Evolutionary conservation across 1,140 invertebrate species (phyloP).

Genomic region (Monomorium pharaonis): DNA sequence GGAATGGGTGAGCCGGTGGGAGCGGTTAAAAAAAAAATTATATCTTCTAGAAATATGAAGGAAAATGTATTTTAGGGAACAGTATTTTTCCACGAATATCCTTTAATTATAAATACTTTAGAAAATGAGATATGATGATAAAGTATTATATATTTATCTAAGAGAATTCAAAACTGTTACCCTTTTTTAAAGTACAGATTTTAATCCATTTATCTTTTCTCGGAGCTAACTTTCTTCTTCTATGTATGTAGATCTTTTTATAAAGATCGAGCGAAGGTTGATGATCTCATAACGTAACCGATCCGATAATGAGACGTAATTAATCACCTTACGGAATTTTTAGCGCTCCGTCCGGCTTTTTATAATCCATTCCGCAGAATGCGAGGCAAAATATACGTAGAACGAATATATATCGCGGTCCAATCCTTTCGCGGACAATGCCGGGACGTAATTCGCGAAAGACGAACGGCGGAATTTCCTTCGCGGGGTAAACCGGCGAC

Average conservation of each 20-base stretch:
- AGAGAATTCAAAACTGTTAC: too few relatives aligned
- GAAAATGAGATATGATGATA: too few relatives aligned
- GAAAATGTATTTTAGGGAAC: background rate
- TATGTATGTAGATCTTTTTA: background rate
- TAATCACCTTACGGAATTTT: background rate
- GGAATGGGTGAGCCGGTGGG: background rate
- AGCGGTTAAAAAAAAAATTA: too few relatives aligned
- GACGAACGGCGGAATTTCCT: slow-evolving; percentile 5
- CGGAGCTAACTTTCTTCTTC: background rate
- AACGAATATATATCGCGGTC: background rate
- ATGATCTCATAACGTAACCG: background rate
- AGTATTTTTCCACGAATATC: too few relatives aligned
- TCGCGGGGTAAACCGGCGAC: background rate
- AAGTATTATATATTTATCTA: too few relatives aligned
- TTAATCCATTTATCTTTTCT: background rate
- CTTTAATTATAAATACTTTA: too few relatives aligned
- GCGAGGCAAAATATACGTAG: background rate
- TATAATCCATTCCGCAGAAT: background rate
- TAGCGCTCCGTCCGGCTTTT: background rate
- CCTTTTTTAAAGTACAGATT: too few relatives aligned
- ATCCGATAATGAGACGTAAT: background rate
- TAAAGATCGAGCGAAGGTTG: background rate
- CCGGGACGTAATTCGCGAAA: background rate
- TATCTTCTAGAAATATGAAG: background rate
- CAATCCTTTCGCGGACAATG: slow-evolving; percentile 6